Conservation (phyloP, 2,888 invertebrate species). For the Plagiodera versicolora region DNA sequence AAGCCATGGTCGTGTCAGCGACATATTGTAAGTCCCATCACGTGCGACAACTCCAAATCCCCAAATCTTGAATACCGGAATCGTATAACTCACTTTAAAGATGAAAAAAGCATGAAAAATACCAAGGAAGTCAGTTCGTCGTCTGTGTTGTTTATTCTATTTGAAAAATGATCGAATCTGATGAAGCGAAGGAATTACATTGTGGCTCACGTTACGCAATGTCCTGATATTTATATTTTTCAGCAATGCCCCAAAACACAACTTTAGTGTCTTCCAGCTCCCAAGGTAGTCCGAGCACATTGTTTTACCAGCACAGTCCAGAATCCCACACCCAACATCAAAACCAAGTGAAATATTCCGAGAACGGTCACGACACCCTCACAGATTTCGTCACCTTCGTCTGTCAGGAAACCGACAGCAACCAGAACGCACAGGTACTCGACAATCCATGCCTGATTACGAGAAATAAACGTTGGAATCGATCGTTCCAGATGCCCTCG, state of each 20-base stretch:
- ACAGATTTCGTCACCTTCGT: constrained; percentile 97
- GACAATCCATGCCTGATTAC: no score
- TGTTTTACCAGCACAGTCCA: constrained; percentile 61
- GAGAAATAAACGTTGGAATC: no score
- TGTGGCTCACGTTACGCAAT: no score
- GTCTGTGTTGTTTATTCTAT: no score
- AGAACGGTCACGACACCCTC: constrained; percentile 87
- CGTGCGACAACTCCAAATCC: no score
- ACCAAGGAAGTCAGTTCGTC: no score
- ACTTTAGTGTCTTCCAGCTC: constrained; percentile 59
- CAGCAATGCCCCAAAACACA: constrained; percentile 58
- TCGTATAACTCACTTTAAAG: no score
- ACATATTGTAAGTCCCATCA: constrained; percentile 70
- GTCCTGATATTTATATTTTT: constrained; percentile 25
- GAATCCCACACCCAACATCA: constrained; percentile 59
- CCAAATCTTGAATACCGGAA: no score
- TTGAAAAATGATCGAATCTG: no score
- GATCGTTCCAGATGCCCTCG: constrained; percentile 59
- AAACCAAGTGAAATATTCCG: constrained; percentile 69
- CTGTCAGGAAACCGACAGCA: constrained; percentile 87
- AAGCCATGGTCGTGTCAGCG: constrained; percentile 72
- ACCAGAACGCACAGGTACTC: constrained; percentile 78
- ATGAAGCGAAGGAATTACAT: no score
- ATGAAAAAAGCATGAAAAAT: no score
- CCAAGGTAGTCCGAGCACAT: constrained; percentile 58